phyloP scores from a whole-genome alignment of 2,888 invertebrate species.

The Geophilus truncorum region DNA sequence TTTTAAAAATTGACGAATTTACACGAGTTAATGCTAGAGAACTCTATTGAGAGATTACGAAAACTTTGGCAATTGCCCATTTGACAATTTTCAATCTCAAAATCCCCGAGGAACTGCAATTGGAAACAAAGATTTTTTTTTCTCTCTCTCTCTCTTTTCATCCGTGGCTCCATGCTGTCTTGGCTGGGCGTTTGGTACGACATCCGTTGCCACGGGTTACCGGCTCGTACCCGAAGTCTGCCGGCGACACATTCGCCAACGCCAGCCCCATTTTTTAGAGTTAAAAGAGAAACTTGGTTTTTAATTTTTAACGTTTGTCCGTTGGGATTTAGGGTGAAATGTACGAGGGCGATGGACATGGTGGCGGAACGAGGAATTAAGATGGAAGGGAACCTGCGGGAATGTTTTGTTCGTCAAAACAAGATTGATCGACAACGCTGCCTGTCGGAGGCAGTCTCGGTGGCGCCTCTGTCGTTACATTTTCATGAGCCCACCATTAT shows the following conservation, averaged over 20 bases:
- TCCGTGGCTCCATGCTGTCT: constrained; percentile 27
- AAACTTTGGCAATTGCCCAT: neutral
- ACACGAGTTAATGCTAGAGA: too few relatives aligned
- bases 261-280: too few relatives aligned
- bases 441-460: neutral
- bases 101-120: neutral
- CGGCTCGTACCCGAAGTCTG: neutral
- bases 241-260: too few relatives aligned
- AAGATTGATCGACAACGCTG: neutral
- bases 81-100: neutral
- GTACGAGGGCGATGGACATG: neutral
- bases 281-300: too few relatives aligned
- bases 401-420: neutral
- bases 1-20: too few relatives aligned
- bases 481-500: constrained; percentile 20
- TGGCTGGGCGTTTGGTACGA: neutral
- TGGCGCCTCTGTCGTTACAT: neutral
- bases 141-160: neutral
- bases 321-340: too few relatives aligned
- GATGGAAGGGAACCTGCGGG: neutral
- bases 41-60: too few relatives aligned
- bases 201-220: neutral
- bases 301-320: too few relatives aligned
- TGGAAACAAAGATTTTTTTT: neutral
- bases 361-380: neutral